phyloP scores from a whole-genome alignment of 1,140 invertebrate species.

The Drosophila kepulauana region DNA sequence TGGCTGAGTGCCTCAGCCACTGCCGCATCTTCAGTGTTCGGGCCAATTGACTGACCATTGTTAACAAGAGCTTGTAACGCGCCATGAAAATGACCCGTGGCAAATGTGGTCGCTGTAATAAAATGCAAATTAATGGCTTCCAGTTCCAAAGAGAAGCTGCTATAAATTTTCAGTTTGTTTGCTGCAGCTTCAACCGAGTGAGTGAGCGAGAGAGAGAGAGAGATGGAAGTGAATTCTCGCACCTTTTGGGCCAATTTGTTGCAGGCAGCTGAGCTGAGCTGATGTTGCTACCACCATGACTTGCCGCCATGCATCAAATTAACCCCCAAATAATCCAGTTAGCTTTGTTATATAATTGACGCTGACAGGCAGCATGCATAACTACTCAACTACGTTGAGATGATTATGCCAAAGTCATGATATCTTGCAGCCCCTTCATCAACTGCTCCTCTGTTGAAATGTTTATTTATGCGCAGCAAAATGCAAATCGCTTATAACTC shows the following conservation, averaged over 20 bases:
- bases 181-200: conserved; percentile 1
- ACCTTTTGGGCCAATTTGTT: conserved; percentile 73
- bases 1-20: conserved; percentile 57
- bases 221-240: conserved; percentile 65
- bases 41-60: conserved; percentile 77
- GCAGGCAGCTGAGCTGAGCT: conserved; percentile 39
- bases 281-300: conserved; percentile 20
- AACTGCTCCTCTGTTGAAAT: conserved; percentile 40
- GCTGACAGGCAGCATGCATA: conserved; percentile 61
- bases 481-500: conserved; percentile 41
- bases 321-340: conserved; percentile 76
- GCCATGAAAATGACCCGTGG: conserved; percentile 80
- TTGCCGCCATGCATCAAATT: conserved; percentile 72
- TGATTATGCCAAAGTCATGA: conserved; percentile 41
- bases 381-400: conserved; percentile 35
- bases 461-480: conserved; percentile 59
- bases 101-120: conserved; percentile 74
- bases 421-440: conserved; percentile 5
- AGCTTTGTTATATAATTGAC: conserved; percentile 75
- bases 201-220: conserved; percentile 2
- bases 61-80: conserved; percentile 71
- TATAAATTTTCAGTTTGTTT: conserved; percentile 46
- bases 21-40: conserved; percentile 59
- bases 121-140: conserved; percentile 79
- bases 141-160: conserved; percentile 31